Conservation (phyloP, 2,113 vertebrate species). For the Gnathonemus echidnorhynchus region DNA sequence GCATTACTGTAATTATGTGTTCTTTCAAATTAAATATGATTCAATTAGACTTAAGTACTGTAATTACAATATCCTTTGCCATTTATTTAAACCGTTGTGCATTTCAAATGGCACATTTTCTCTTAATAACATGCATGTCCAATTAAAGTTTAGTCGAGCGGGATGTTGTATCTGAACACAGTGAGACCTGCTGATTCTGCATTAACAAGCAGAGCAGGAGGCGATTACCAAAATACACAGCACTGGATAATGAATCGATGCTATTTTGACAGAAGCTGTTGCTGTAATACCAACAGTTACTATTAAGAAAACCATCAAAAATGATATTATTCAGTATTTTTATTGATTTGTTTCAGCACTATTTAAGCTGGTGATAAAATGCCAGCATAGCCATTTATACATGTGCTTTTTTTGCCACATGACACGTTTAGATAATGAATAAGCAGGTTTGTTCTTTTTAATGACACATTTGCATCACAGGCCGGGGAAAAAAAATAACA, state of each 20-base stretch:
- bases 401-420: background rate
- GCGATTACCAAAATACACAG: no score
- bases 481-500: background rate
- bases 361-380: background rate
- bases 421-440: background rate
- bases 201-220: background rate
- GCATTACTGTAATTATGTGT: background rate
- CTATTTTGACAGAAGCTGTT: background rate
- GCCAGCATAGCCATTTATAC: background rate
- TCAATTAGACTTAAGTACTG: conserved; percentile 4
- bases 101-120: background rate
- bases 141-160: background rate
- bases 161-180: background rate
- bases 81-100: background rate
- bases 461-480: background rate
- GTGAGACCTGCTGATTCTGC: background rate
- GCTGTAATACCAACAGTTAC: background rate
- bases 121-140: conserved; percentile 2
- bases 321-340: background rate
- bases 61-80: conserved; percentile 1
- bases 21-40: background rate
- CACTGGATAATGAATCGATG: background rate
- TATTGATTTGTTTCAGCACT: background rate
- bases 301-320: background rate
- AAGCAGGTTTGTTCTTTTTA: background rate